phyloP scores from a whole-genome alignment of 2,797 vertebrate genomes.

The Rhinoraja longicauda region DNA sequence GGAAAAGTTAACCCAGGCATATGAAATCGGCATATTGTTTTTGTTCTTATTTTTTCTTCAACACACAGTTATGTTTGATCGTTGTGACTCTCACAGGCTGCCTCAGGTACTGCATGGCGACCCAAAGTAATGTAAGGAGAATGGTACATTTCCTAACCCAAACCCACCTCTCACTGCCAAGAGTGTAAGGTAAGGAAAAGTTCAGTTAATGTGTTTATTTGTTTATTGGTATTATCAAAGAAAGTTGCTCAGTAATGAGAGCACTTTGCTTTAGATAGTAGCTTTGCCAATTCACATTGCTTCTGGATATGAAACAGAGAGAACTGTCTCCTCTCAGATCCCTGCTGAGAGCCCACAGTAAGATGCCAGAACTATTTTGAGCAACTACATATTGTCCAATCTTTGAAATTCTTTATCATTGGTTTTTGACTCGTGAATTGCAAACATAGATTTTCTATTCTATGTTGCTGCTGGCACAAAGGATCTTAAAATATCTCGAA shows the following conservation, averaged over 20 bases:
- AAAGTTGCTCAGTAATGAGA: not conserved
- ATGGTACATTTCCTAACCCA: not conserved
- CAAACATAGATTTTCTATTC: not conserved
- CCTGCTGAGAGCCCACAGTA: constrained; percentile 55
- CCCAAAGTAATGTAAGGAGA: not conserved
- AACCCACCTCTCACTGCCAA: not conserved
- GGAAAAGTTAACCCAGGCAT: not conserved
- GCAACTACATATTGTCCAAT: constrained; percentile 20
- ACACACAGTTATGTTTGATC: not conserved
- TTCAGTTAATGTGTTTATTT: not conserved
- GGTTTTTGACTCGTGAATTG: not conserved
- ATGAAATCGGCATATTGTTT: not conserved
- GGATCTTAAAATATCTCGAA: not conserved
- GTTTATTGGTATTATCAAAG: not conserved
- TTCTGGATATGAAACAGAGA: constrained; percentile 68
- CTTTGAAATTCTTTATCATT: not conserved
- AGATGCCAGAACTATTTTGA: constrained; percentile 41
- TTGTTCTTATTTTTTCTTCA: not conserved
- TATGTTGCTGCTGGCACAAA: not conserved
- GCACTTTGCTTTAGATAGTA: constrained; percentile 66
- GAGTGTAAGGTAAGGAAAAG: not conserved
- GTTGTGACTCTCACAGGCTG: constrained; percentile 33
- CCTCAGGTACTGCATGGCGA: not conserved
- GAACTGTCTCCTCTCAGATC: constrained; percentile 59
- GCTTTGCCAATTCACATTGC: constrained; percentile 70